phyloP scores from a whole-genome alignment of 2,797 vertebrate species.

The Gephyroberyx darwinii region DNA sequence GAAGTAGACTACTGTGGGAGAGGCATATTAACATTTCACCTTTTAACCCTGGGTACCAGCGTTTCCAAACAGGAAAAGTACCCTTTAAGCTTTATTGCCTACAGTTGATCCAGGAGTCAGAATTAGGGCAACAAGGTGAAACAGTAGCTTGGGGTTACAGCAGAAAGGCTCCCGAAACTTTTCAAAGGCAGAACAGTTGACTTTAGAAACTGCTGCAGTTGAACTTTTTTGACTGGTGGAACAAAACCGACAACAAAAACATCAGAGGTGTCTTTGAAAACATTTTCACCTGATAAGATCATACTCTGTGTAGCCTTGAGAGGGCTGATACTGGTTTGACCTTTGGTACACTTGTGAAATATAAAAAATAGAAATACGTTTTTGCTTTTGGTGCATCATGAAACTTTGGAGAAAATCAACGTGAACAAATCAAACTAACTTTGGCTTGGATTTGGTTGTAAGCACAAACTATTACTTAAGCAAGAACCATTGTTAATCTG shows the following conservation, averaged over 20 bases:
- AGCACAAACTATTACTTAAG: neutral
- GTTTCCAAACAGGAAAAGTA: neutral
- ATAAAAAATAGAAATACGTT: conserved; percentile 11
- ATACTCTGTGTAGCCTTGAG: conserved; percentile 2
- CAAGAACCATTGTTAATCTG: neutral
- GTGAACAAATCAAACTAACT: neutral
- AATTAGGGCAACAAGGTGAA: conserved; percentile 17
- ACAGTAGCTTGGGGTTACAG: conserved; percentile 8
- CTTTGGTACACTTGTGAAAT: conserved; percentile 22
- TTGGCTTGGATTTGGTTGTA: neutral
- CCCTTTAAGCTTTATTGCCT: neutral
- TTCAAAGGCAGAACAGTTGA: conserved; percentile 31
- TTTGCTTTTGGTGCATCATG: conserved; percentile 19
- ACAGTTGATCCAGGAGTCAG: conserved; percentile 21
- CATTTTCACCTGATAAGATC: conserved; percentile 45
- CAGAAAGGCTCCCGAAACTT: conserved; percentile 21
- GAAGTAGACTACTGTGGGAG: neutral
- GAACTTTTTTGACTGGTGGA: conserved; percentile 21
- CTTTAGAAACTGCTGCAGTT: conserved; percentile 18
- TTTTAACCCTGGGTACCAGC: conserved; percentile 8
- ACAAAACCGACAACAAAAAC: conserved; percentile 4
- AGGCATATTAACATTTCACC: neutral
- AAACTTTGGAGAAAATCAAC: conserved; percentile 23
- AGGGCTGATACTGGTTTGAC: conserved; percentile 15
- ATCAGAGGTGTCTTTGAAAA: conserved; percentile 31